Evolutionary conservation across 2,797 vertebrate genomes (phyloP).

Genomic region (Myotis findleyi): DNA sequence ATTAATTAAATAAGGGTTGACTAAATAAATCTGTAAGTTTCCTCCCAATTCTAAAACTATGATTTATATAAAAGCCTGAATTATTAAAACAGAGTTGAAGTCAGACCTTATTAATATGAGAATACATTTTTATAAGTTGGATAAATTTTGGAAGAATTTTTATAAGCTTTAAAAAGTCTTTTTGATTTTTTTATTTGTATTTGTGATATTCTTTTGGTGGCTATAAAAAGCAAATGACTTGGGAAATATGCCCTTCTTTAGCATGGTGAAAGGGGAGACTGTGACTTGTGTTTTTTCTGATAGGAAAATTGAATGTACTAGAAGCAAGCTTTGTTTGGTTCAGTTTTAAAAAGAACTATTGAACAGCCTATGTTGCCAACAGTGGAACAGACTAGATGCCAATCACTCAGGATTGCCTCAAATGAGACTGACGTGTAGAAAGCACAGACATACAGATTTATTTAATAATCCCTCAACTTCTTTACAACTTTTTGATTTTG

Average conservation of each 20-base stretch:
- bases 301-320: constrained; percentile 1
- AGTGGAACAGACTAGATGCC: not conserved
- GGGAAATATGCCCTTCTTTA: constrained; percentile 2
- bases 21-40: constrained; percentile 40
- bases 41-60: constrained; percentile 26
- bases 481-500: constrained; percentile 25
- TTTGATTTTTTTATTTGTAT: constrained; percentile 49
- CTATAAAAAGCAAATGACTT: constrained; percentile 55
- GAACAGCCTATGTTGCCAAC: not conserved
- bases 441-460: not conserved
- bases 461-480: not conserved
- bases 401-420: not conserved
- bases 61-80: constrained; percentile 2
- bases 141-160: constrained; percentile 42
- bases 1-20: constrained; percentile 15
- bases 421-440: not conserved
- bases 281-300: not conserved
- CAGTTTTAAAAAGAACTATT: constrained; percentile 5
- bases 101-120: constrained; percentile 26
- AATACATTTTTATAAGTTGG: constrained; percentile 38
- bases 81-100: constrained; percentile 44
- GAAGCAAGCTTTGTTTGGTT: constrained; percentile 49
- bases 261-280: not conserved
- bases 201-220: constrained; percentile 47
- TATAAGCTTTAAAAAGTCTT: constrained; percentile 56